Base-by-base conservation (phyloP, 2,888 invertebrate species). In the Meiosimyza decipiens region DNA sequence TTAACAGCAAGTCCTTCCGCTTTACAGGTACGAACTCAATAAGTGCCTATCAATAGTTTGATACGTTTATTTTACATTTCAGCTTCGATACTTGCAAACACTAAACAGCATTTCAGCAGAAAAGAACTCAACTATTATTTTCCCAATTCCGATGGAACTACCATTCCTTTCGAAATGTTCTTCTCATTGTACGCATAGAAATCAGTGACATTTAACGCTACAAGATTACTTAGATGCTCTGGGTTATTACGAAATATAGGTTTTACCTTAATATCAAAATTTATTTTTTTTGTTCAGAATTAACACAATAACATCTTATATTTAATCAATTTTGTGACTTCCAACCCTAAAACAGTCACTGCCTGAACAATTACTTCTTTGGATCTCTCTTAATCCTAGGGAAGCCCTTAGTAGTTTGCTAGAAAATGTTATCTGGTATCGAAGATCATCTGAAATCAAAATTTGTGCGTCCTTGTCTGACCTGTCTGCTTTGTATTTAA, bases 51-150 rank as follows among this genome's bases (percentile, higher is more conserved):
- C n/a, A 28, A 49, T 67, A 63, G 49, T 6, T 65, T 71, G 51
- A 33, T 64, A 59, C 16, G 33, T 18, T 72, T 55, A 49, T 62
- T 74, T 64, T 90, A 9, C 9, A 40, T 40, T 90, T 73, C 87
- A 94, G 94, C 83, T 94, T 74, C 91, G 95, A n/a, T 95, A 95
- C 85, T 89, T 96, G 55, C 97, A 98, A 88, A 97, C 97, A 0
- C 88, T 98, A 72, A 96, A 91, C 88, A 93, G 94, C 71, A 96
- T 97, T 86, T 95, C 97, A 1, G 94, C 95, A 0, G 97, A 98
- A 88, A 97, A 96, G 88, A 97, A 97, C 87, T 97, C 96, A 0
- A 97, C 97, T 0, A 97, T 98, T 79, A 93, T 97, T 73, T 97
- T 98, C 84, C 97, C 97, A 1, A 88, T 97, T 78, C 97, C 97